Evolutionary conservation across 1,140 invertebrate species (phyloP).

Genomic region (Drosophila lowei): DNA sequence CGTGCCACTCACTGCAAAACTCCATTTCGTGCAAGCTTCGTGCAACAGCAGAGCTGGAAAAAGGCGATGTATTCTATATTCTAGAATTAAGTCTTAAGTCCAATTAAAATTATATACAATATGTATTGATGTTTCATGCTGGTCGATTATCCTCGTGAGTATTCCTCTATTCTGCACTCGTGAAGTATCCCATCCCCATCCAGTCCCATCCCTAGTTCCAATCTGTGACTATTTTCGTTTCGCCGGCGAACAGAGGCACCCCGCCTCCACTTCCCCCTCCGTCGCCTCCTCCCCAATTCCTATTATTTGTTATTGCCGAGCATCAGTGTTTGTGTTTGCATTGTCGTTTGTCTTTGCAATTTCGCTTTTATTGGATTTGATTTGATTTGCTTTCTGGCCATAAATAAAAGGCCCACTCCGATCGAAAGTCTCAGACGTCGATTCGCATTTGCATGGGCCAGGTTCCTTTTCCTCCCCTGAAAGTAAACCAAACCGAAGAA

Average conservation of each 20-base stretch:
- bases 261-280: conserved; percentile 24
- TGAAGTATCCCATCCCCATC: no score
- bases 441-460: conserved; percentile 62
- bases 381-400: conserved; percentile 61
- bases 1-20: no score
- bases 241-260: conserved; percentile 9
- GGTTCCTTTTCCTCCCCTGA: background rate
- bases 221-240: conserved; percentile 49
- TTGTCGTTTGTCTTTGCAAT: conserved; percentile 33
- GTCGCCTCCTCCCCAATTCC: conserved; percentile 18
- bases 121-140: no score
- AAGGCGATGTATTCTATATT: no score
- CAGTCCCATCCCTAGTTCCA: background rate
- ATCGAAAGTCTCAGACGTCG: conserved; percentile 53
- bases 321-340: conserved; percentile 40
- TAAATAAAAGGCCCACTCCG: conserved; percentile 61
- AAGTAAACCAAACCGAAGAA: conserved; percentile 1
- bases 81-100: no score
- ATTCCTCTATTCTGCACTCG: no score
- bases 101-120: no score
- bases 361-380: conserved; percentile 52
- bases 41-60: no score
- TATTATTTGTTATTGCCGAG: conserved; percentile 42
- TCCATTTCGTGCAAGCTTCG: no score
- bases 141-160: no score